Base-by-base conservation (phyloP, 2,113 vertebrate genomes). In the Tachysurus fulvidraco region DNA sequence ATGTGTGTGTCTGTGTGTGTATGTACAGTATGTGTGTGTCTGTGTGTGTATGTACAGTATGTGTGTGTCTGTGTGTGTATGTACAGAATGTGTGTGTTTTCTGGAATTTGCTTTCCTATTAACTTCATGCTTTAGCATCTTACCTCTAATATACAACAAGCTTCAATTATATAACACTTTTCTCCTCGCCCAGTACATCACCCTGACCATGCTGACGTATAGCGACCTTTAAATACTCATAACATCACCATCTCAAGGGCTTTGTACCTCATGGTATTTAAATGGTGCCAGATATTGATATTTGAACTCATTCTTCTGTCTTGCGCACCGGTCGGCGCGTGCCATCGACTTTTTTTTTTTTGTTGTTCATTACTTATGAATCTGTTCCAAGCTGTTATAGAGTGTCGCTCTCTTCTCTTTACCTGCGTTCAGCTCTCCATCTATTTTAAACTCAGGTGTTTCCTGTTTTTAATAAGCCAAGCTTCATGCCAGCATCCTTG, bases 381-480 rank as follows among this genome's bases (percentile, higher is more conserved):
- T 52, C 30, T n/a, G 36, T 57, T 55, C 76, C 71, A 21, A 5
- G 44, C 28, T 41, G 71, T 88, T 74, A 50, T 65, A 60, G 77
- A 88, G 79, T 55, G 21, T 64, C 13, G 10, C 19, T 36, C 36
- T 36, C 36, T 36, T 13, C 44, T 83, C n/a, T 83, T 46, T 69
- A 4, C 1, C 81, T 83, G 3, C 14, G 1, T 9, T 54, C 44
- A 16, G 5, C 81, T 12, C 64, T 69, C 8, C 16, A 23, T 52
- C 25, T 21, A 9, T 65, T 41, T 83, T 36, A 76, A 76, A 28
- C 30, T 44, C 28, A 86, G 9, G 50, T 59, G 57, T 82, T 88
- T n/a, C 30, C 64, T 25, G 25, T 74, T 50, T 82, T 87, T 90
- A 74, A 90, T 91, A 85, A 89, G 19, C 41, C 8, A 81, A 81